phyloP scores from a whole-genome alignment of 1,140 invertebrate genomes.

The Thereuonema tuberculata region DNA sequence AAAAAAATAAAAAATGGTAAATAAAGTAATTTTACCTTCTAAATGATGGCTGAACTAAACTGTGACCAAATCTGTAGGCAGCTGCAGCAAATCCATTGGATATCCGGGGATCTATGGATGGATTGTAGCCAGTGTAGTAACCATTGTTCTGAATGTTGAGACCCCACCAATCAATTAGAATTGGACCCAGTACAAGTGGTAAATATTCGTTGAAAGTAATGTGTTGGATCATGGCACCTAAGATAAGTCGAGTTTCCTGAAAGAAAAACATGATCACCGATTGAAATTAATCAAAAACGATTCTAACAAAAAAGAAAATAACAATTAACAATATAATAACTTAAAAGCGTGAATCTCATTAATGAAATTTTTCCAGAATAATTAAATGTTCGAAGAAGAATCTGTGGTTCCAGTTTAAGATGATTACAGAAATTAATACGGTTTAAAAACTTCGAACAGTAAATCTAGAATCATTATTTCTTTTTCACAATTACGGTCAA shows the following conservation, averaged over 20 bases:
- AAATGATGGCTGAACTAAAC: slow-evolving; percentile 26
- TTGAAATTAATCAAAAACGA: slow-evolving; percentile 1
- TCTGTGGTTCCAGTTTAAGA: too few species aligned
- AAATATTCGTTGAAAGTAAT: slow-evolving; percentile 32
- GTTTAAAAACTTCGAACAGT: too few species aligned
- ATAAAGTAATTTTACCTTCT: slow-evolving; percentile 5
- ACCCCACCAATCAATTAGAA: slow-evolving; percentile 6
- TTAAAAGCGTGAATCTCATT: not conserved
- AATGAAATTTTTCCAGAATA: too few species aligned
- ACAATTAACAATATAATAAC: too few species aligned
- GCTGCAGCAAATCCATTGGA: slow-evolving; percentile 35
- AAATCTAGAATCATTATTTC: too few species aligned
- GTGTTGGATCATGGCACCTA: slow-evolving; percentile 36
- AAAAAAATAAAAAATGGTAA: too few species aligned
- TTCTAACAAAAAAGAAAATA: too few species aligned
- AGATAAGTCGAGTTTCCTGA: slow-evolving; percentile 40
- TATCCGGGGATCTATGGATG: slow-evolving; percentile 30
- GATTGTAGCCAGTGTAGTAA: slow-evolving; percentile 31
- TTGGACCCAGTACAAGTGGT: slow-evolving; percentile 21
- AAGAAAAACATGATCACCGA: slow-evolving; percentile 20
- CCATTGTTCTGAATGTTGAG: slow-evolving; percentile 9
- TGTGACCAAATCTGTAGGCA: slow-evolving; percentile 38
- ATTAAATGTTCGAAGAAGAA: too few species aligned
- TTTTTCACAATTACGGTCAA: too few species aligned
- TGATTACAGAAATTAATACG: too few species aligned